Percentiles rank a stretch among this genome's conserved stretches.
phyloP scores from a whole-genome alignment of 2,888 invertebrate species.

The Spodoptera exigua region DNA sequence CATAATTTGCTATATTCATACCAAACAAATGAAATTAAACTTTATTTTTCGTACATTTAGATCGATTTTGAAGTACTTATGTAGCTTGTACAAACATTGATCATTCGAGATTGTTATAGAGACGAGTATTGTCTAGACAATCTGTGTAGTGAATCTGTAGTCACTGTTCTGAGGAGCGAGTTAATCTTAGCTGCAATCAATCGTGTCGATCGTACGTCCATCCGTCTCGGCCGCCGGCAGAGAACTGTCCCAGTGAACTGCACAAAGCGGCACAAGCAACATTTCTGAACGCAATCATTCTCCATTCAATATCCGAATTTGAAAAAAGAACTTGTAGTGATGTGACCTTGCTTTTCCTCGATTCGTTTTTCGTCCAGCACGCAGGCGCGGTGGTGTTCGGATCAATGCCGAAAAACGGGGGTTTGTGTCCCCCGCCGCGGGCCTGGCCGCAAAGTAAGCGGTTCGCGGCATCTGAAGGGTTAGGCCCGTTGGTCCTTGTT shows the following conservation, averaged over 20 bases:
- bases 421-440: conserved; percentile 72
- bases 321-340: conserved; percentile 87
- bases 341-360: conserved; percentile 86
- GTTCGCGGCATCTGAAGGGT: conserved; percentile 87
- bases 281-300: conserved; percentile 80
- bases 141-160: conserved; percentile 4
- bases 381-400: conserved; percentile 84
- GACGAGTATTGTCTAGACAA: not conserved
- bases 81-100: not conserved
- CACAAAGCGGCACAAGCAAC: conserved; percentile 72
- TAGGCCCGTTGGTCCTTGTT: conserved; percentile 77
- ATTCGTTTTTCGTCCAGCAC: conserved; percentile 86
- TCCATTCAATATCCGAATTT: conserved; percentile 87
- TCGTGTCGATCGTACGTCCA: conserved; percentile 46
- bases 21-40: conserved; percentile 5
- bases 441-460: conserved; percentile 83
- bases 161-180: conserved; percentile 17
- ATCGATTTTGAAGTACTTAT: too few species aligned
- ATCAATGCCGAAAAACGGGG: conserved; percentile 89
- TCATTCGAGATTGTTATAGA: not conserved
- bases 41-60: too few species aligned
- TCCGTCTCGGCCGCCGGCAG: conserved; percentile 40
- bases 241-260: conserved; percentile 76
- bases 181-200: conserved; percentile 35
- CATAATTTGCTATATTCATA: conserved; percentile 35